phyloP scores from a whole-genome alignment of 2,797 vertebrate species.

The Lithobates pipiens region DNA sequence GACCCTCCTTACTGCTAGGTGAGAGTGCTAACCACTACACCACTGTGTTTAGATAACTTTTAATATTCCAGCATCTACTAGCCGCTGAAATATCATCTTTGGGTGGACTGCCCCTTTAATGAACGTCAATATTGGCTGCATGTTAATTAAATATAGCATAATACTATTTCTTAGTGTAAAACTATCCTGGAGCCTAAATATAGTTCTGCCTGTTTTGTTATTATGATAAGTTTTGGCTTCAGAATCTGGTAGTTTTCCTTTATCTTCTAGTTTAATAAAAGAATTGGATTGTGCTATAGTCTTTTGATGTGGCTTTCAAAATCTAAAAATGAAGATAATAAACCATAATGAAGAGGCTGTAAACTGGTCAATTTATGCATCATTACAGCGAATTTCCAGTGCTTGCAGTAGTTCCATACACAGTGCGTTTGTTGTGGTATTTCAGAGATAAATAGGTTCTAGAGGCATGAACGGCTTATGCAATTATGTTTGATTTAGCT shows the following conservation, averaged over 20 bases:
- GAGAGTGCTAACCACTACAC: no score
- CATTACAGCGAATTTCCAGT: slow-evolving; percentile 11
- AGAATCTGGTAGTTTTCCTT: not conserved
- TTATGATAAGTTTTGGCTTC: not conserved
- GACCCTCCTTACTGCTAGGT: no score
- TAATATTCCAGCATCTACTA: no score
- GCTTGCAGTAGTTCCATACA: not conserved
- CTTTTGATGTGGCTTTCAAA: slow-evolving; percentile 22
- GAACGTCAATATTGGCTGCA: not conserved
- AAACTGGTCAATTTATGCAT: slow-evolving; percentile 3
- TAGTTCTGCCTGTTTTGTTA: not conserved
- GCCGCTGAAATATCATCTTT: not conserved
- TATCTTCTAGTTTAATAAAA: not conserved
- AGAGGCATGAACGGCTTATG: slow-evolving; percentile 10
- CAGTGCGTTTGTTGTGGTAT: not conserved
- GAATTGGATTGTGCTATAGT: not conserved
- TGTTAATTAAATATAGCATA: not conserved
- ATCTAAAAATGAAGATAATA: slow-evolving; percentile 2
- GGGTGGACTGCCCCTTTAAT: no score
- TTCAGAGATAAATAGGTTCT: slow-evolving; percentile 4
- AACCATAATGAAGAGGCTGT: slow-evolving; percentile 17
- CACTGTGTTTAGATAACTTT: no score
- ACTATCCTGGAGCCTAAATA: not conserved
- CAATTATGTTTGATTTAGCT: slow-evolving; percentile 43
- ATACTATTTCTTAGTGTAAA: not conserved